Evolutionary conservation across 2,113 vertebrate species (phyloP), one percentile per base, ranked within the genome.

Genomic region (Gallinago media): DNA sequence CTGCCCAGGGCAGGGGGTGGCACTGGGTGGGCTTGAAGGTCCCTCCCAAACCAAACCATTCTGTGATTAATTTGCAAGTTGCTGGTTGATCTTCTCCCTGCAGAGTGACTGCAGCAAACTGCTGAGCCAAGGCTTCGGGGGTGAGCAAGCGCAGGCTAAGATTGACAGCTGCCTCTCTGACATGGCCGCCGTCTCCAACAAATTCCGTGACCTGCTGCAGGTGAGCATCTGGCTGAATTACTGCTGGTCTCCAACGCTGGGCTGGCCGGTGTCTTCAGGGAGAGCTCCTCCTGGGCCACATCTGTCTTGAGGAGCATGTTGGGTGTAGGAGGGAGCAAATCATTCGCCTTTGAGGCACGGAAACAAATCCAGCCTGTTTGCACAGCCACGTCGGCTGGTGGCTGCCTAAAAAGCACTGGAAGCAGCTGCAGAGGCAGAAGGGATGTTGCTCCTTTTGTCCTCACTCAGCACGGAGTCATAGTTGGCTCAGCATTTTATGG

Each of bases 141-240:
- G 99, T 1, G 98, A 98, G 29, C 99, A 99, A 32, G 98, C 98
- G 0, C 98, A 99, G 89, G 99, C 99, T 92, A 99, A 99, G 98
- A 99, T 99, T 67, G 99, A 99, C 91, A 99, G 99, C 98, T 99
- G 99, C 96, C 98, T 99, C 78, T 99, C 99, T 0, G 99, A 99
- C 96, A 98, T 99, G 82, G 98, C 99, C 59, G 99, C 98, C 0
- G 99, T 99, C 38, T 99, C 99, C 62, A 97, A 97, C 98, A 99
- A 99, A 95, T 99, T 99, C 94, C 98, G 99, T 76, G 99, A 99
- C 95, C 99, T 99, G 58, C 97, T 99, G 77, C 99, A 99, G 99
- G 99, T 99, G 91, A 98, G 98, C 3, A 13, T 49, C 36, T 50
- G 22, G 44, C 46, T 18, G 44, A 49, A 12, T 70, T 71, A 9